phyloP scores from a whole-genome alignment of 30 jellyfish, hydroid and myxozoan genomes.

The Cassiopea xamachana region DNA sequence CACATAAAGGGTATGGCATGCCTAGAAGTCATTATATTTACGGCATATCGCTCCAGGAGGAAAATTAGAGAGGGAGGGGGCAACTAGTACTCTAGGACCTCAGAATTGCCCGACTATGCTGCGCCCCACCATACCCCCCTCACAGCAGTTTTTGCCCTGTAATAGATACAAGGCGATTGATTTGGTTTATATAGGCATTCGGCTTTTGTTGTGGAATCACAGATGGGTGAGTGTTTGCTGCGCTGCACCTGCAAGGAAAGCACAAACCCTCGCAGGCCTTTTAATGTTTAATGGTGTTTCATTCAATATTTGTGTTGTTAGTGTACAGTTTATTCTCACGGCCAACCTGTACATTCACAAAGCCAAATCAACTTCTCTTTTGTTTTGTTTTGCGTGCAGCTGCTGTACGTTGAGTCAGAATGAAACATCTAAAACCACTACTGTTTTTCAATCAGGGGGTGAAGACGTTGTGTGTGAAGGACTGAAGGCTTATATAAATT shows the following conservation, averaged over 20 bases:
- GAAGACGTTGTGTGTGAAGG: neutral
- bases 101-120: too few relatives aligned
- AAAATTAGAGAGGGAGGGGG: too few relatives aligned
- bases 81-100: too few relatives aligned
- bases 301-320: neutral
- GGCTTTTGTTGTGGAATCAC: neutral
- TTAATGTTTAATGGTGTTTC: neutral
- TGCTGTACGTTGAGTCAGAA: neutral
- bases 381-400: neutral
- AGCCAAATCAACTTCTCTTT: neutral
- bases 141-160: too few relatives aligned
- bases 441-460: neutral
- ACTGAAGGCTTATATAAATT: too few relatives aligned
- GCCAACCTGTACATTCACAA: neutral
- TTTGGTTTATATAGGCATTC: neutral
- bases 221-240: neutral
- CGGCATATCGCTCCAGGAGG: too few relatives aligned
- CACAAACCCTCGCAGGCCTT: neutral
- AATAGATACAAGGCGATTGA: neutral
- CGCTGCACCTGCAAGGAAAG: neutral
- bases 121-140: too few relatives aligned
- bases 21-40: too few relatives aligned
- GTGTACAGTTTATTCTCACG: neutral
- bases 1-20: too few relatives aligned
- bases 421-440: neutral